Base-by-base conservation (phyloP, 2,888 invertebrate genomes). In the Stenchaetothrips biformis region DNA sequence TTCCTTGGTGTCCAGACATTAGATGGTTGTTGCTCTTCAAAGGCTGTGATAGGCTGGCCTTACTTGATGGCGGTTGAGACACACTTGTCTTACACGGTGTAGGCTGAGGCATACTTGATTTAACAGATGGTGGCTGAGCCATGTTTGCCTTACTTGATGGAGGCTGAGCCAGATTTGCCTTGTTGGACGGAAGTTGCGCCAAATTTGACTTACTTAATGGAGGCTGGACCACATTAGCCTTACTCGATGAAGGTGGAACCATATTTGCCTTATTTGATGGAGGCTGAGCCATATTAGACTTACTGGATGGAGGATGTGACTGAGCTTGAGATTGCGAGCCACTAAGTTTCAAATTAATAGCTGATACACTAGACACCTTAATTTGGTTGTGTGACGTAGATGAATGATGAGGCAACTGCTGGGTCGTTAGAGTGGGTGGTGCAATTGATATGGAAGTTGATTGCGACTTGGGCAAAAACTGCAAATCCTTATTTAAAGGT, bases 321-420 rank as follows among this genome's bases (percentile, higher is more conserved):
- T 53, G 53, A 53, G 53, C 37, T 37, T 37, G 37, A 37, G 37
- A 18, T 18, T 53, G 67, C 2, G 67, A 0, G 11, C 67, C 67
- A 74, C 67, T 21, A 11, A 74, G 67, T 25, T 74, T 74, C 25
- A 74, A 25, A 21, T 74, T 74, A 11, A 74, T 74, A 0, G 67
- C 67, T 21, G 67, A 74, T 11, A 74, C 67, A 74, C 67, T 74
- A 7, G 67, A 21, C 25, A 74, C 67, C 67, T 74, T 74, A 25
- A 74, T 74, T n/a, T 21, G 25, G 11, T 25, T 74, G n/a, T n/a
- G 25, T 8, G 67, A 25, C 7, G 67, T 25, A 11, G 67, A 21
- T 25, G 67, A 25, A 21, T 21, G 21, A 21, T 25, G 25, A 11
- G 67, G 25, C 1, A 21, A 37, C 37, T 37, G 37, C 4, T 37